These are phyloP conservation scores for Drosophila lacertosa DNA, from an alignment of 1,140 invertebrate genomes.

Conservation along the genomic window DNA sequence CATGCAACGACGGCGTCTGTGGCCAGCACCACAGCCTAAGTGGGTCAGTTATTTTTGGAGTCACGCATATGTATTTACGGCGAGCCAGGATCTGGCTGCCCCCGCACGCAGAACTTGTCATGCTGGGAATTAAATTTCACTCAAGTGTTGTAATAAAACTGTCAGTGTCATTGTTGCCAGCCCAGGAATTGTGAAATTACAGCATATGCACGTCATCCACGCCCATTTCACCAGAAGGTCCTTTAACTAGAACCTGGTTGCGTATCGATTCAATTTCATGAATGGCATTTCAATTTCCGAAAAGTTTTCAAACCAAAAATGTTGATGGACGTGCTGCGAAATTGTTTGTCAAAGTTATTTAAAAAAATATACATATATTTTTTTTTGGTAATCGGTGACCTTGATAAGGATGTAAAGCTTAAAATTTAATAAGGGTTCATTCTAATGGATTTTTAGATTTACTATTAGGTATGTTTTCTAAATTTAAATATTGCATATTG, in stretches of 20 bases:
- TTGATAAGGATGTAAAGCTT: background rate
- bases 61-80: constrained; percentile 40
- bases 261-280: constrained; percentile 44
- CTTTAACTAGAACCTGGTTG: background rate
- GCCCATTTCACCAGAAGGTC: constrained; percentile 14
- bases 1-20: constrained; percentile 18
- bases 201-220: constrained; percentile 17
- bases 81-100: background rate
- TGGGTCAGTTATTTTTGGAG: constrained; percentile 71
- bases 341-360: background rate
- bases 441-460: too few species aligned
- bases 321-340: constrained; percentile 15
- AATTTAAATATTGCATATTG: background rate
- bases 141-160: constrained; percentile 38
- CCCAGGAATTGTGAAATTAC: constrained; percentile 29
- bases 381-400: too few species aligned
- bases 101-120: background rate
- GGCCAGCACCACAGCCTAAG: constrained; percentile 24
- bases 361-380: too few species aligned
- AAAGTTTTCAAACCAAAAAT: constrained; percentile 5
- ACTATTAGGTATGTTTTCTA: too few species aligned
- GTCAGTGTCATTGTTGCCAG: background rate
- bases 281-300: constrained; percentile 52
- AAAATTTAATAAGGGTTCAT: too few species aligned
- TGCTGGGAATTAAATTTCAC: constrained; percentile 20